phyloP scores from a whole-genome alignment of 2,888 invertebrate species.

The Meandrusa payeni region DNA sequence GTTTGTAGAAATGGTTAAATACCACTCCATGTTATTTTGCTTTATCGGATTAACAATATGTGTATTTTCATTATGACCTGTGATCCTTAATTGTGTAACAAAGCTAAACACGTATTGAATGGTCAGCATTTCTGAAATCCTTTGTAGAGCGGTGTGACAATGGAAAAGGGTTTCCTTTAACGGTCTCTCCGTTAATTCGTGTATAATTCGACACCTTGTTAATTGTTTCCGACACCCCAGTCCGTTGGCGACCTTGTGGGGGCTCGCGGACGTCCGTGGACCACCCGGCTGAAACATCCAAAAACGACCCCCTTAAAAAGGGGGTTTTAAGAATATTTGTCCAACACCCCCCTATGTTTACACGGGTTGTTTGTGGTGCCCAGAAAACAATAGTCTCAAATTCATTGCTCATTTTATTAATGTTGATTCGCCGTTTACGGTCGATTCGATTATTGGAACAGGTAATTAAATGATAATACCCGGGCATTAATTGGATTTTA shows the following conservation, averaged over 20 bases:
- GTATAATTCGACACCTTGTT: conserved; percentile 82
- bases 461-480: conserved; percentile 81
- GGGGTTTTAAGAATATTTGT: conserved; percentile 80
- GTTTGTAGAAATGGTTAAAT: no score
- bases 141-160: conserved; percentile 71
- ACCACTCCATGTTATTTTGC: no score
- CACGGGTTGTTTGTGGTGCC: conserved; percentile 78
- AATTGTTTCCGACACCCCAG: conserved; percentile 77
- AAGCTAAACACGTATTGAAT: conserved; percentile 76
- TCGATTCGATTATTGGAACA: conserved; percentile 78
- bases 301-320: conserved; percentile 52
- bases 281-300: conserved; percentile 48
- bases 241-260: conserved; percentile 74
- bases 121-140: conserved; percentile 77
- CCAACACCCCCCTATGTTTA: conserved; percentile 71
- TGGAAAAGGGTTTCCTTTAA: conserved; percentile 79
- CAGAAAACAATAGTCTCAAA: conserved; percentile 80
- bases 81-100: conserved; percentile 63
- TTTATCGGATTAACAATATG: conserved; percentile 34
- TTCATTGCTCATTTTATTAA: conserved; percentile 81
- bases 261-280: conserved; percentile 59
- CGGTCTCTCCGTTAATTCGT: conserved; percentile 76
- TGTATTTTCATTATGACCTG: conserved; percentile 49
- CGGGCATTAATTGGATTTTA: conserved; percentile 76
- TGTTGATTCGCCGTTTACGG: conserved; percentile 78